Base-by-base conservation (phyloP, 2,113 vertebrate species). In the Bostrychus sinensis region DNA sequence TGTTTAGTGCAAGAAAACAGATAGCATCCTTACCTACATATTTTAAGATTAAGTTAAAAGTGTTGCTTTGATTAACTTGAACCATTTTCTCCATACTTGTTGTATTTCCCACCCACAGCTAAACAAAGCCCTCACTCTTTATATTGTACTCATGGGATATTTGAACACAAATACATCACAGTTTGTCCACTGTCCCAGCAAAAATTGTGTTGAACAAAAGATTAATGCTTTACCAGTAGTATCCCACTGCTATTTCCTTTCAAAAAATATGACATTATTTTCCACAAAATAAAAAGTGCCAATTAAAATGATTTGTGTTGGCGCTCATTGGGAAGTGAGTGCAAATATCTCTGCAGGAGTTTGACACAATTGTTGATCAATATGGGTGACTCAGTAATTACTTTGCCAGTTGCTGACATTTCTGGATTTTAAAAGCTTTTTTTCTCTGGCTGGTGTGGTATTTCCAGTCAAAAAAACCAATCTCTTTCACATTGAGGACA, bases 261-360 rank as follows among this genome's bases (percentile, higher is more conserved):
- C 36, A 43, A 59, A 79, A 50, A 67, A 13, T 13, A 16, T 25
- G 28, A n/a, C 50, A 66, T 58, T 50, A 67, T 55, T 80, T 75
- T 53, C 32, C 32, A 77, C 50, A 43, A 58, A 54, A 41, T 50
- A 54, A 67, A 70, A 59, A 59, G 38, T 13, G 7, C 22, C 22
- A 57, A 71, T 80, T 77, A 39, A 65, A 63, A 72, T 79, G 63
- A 77, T 75, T 72, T 81, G 50, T 75, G 69, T 62, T 4, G 57
- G 42, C 8, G 12, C 17, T 2, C 17, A 32, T 25, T 42, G 59
- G 37, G 23, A 56, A 80, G 57, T 41, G 30, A 68, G 66, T 9
- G 36, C 25, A 50, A 58, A 73, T 56, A 39, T 61, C 34, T 56
- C 66, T 19, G 37, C 66, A 63, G 74, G 74, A 50, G 56, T 82